Percentiles rank a stretch among this genome's conserved stretches.
phyloP scores from a whole-genome alignment of 2,113 vertebrate species.

The Terrapene triunguis region DNA sequence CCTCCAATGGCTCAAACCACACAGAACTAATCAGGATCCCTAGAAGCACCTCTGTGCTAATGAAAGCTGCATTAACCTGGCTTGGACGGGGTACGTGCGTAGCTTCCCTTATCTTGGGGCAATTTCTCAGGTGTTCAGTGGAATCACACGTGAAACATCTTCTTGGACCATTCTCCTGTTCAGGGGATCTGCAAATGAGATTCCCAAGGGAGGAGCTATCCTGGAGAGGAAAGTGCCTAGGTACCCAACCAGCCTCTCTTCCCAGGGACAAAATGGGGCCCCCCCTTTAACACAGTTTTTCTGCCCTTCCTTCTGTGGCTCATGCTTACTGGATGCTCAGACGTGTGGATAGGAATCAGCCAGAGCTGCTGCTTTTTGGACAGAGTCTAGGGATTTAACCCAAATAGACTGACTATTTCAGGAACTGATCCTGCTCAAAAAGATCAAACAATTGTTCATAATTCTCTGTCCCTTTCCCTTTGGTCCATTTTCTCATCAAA shows the following conservation, averaged over 20 bases:
- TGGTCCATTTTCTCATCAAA: background rate
- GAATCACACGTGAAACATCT: background rate
- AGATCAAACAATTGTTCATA: background rate
- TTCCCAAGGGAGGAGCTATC: background rate
- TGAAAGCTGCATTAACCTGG: background rate
- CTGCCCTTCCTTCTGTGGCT: background rate
- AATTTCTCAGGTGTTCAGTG: background rate
- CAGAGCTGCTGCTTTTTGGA: background rate
- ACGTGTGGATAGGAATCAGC: background rate
- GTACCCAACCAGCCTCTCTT: background rate
- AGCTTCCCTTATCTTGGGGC: background rate
- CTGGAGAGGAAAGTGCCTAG: background rate
- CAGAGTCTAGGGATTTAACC: background rate
- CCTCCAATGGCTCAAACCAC: background rate
- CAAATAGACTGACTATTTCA: background rate
- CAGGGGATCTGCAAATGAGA: background rate
- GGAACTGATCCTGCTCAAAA: background rate
- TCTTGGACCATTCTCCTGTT: background rate
- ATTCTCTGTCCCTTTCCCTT: background rate
- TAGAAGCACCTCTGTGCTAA: background rate
- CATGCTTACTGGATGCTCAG: background rate
- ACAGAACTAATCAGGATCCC: background rate
- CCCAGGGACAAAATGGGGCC: background rate
- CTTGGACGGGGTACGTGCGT: rapidly evolving
- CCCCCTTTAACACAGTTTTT: background rate